Base-by-base conservation (phyloP, 2,113 vertebrate genomes). In the Pterophyllum scalare region DNA sequence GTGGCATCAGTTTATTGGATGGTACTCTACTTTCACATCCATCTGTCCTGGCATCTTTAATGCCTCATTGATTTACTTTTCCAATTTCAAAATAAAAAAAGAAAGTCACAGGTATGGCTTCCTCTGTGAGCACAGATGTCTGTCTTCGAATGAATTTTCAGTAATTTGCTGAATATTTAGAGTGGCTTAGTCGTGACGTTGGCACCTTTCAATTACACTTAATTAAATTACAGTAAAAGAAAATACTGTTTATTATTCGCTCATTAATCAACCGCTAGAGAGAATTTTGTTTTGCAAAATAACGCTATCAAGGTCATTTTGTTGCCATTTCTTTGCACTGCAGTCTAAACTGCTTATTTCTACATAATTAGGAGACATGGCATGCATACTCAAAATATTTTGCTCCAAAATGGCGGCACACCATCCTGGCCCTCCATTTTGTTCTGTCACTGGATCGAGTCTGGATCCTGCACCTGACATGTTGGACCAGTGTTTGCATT, bases 401-500 rank as follows among this genome's bases (percentile, higher is more conserved):
- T 82, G 84, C 88, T 84, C 88, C 89, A 93, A 95, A 94, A 95
- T 95, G 93, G 94, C 93, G 93, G 92, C 86, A 49, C 56, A 80
- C 77, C 86, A 87, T 83, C 62, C 84, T 77, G 19, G 79, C 82
- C 92, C 90, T 92, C 93, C 94, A 94, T 94, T 95, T 94, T 94
- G 93, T 94, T 90, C 88, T 86, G 87, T 88, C 74, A 70, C 86
- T 84, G 82, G 89, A 93, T 89, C 28, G 62, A 89, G 88, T 77
- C 86, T 94, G 93, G 93, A 92, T 90, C 87, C 80, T 59, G 92
- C 94, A 92, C 91, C 91, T 93, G 93, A 93, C 90, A 86, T 81
- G 83, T 93, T 92, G 89, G 93, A 89, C 75, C 87, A 61, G 86
- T 80, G 84, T 80, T 87, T 88, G 91, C 86, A 87, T 90, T 91